phyloP scores from a whole-genome alignment of 2,113 vertebrate genomes.

The Corythornis cristatus region DNA sequence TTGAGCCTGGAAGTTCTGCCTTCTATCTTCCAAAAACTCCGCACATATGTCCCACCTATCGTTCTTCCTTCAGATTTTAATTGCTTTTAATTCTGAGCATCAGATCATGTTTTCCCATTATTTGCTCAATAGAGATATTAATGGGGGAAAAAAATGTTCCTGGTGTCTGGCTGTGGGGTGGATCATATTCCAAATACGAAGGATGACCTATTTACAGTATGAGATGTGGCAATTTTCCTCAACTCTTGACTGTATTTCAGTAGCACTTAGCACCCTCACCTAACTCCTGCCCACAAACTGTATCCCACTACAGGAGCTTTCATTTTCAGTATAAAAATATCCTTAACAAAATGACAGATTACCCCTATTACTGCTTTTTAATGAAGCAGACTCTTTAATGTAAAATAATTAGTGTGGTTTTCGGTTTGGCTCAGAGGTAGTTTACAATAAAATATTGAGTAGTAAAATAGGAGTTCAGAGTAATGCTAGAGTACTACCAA shows the following conservation, averaged over 20 bases:
- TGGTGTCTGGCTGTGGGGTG: slow-evolving; percentile 12
- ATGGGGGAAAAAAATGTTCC: slow-evolving; percentile 3
- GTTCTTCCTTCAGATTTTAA: neutral
- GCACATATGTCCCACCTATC: neutral
- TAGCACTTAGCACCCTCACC: slow-evolving; percentile 50
- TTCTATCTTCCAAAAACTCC: neutral
- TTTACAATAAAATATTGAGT: slow-evolving; percentile 23
- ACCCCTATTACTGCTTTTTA: slow-evolving; percentile 29
- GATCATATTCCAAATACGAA: neutral
- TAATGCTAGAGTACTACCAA: slow-evolving; percentile 15
- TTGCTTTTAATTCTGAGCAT: slow-evolving; percentile 24
- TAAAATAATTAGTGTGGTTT: slow-evolving; percentile 39
- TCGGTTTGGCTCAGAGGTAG: slow-evolving; percentile 9
- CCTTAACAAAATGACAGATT: neutral
- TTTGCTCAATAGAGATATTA: slow-evolving; percentile 42
- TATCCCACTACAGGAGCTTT: slow-evolving; percentile 5
- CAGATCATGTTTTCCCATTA: slow-evolving; percentile 11
- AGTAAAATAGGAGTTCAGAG: slow-evolving; percentile 25
- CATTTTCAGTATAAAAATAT: slow-evolving; percentile 44
- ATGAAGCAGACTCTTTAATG: slow-evolving; percentile 29
- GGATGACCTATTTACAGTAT: neutral
- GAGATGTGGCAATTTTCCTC: slow-evolving; percentile 35
- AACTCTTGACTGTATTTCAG: neutral
- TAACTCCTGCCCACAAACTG: slow-evolving; percentile 4
- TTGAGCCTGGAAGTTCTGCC: neutral